phyloP scores from a whole-genome alignment of 2,797 vertebrate species.

The Hypotaenidia okinawae region DNA sequence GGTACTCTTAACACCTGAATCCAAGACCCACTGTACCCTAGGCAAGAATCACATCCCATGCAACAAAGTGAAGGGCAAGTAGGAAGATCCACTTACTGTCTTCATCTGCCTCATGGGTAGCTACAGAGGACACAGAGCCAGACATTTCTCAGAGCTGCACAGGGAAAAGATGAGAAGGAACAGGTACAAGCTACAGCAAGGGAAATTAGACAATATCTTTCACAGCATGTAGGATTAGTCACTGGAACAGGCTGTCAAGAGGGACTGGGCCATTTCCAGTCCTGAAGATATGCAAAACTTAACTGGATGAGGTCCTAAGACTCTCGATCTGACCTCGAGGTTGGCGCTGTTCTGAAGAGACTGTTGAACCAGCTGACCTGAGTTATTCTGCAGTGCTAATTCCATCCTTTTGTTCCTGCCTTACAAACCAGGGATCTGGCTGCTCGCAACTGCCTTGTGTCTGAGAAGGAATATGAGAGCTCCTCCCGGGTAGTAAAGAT shows the following conservation, averaged over 20 bases:
- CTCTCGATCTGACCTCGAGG: not conserved
- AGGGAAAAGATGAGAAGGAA: not conserved
- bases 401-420: not conserved
- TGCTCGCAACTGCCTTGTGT: conserved; percentile 83
- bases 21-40: not conserved
- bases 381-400: not conserved
- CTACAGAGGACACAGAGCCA: not conserved
- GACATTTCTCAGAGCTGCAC: not conserved
- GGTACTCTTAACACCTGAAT: not conserved
- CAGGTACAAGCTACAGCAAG: not conserved
- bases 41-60: not conserved
- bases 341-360: not conserved
- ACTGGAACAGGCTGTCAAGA: not conserved
- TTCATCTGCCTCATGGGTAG: not conserved
- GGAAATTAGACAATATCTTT: not conserved
- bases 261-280: not conserved
- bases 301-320: not conserved
- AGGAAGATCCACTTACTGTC: not conserved
- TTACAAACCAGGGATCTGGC: conserved; percentile 79
- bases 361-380: not conserved
- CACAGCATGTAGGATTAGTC: not conserved
- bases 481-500: conserved; percentile 76
- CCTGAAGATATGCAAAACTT: not conserved
- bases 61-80: not conserved
- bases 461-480: conserved; percentile 71